Evolutionary conservation across 2,888 invertebrate species (phyloP).

Genomic region (Drosophila parthenogenetica): DNA sequence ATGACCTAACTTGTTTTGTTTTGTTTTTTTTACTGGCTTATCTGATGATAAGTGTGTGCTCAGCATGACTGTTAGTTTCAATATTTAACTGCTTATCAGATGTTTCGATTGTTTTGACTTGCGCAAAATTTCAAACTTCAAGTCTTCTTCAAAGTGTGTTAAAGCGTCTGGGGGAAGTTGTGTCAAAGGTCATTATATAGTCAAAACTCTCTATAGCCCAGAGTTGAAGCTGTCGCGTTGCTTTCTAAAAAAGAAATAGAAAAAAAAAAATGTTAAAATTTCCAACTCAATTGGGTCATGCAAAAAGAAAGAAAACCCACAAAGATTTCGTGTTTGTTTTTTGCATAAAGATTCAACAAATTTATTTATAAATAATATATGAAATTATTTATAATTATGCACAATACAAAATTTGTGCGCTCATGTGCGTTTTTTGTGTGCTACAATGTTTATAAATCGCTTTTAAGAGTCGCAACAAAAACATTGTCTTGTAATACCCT

Average conservation of each 20-base stretch:
- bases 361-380: constrained; percentile 15
- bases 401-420: constrained; percentile 3
- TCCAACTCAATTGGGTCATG: constrained; percentile 22
- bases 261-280: not conserved
- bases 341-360: constrained; percentile 3
- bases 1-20: constrained; percentile 5
- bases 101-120: constrained; percentile 1
- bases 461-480: not conserved
- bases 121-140: not conserved
- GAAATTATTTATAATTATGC: constrained; percentile 24
- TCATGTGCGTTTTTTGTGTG: constrained; percentile 6
- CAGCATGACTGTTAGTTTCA: constrained; percentile 28
- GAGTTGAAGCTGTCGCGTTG: constrained; percentile 19
- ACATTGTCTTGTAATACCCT: constrained; percentile 30
- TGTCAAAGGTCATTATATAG: constrained; percentile 25
- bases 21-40: constrained; percentile 11
- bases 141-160: not conserved
- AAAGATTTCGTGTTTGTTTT: not conserved
- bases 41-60: constrained; percentile 17
- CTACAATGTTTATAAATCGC: constrained; percentile 17
- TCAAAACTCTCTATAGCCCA: constrained; percentile 28
- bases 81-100: constrained; percentile 17
- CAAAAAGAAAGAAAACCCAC: constrained; percentile 1
- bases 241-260: constrained; percentile 23
- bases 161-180: not conserved